phyloP scores from a whole-genome alignment of 2,113 vertebrate genomes.

The Paedocypris sp. region DNA sequence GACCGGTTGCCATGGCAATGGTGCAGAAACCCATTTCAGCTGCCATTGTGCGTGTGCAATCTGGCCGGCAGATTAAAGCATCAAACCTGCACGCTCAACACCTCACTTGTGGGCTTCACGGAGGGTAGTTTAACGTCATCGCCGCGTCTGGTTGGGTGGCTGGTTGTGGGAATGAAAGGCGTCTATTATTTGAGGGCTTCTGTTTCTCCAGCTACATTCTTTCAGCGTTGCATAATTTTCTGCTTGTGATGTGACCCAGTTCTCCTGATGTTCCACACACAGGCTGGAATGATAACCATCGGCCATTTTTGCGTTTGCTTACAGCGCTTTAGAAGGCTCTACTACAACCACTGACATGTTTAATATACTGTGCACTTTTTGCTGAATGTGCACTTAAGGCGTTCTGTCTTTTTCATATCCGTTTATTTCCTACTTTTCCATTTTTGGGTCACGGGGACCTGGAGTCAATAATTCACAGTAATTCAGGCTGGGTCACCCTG shows the following conservation, averaged over 20 bases:
- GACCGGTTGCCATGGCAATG: constrained; percentile 50
- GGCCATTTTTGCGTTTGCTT: neutral
- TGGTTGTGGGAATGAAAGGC: neutral
- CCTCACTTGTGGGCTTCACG: too few species aligned
- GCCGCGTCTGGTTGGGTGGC: neutral
- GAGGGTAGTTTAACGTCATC: neutral
- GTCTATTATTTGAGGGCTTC: constrained; percentile 12
- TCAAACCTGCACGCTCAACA: neutral
- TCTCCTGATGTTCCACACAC: constrained; percentile 9
- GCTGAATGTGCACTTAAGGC: too few species aligned
- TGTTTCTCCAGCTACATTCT: constrained; percentile 27
- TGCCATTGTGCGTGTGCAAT: constrained; percentile 32
- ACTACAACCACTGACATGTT: too few species aligned
- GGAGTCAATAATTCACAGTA: too few species aligned
- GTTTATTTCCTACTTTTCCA: too few species aligned
- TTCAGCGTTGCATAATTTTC: constrained; percentile 35
- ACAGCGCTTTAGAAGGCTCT: too few species aligned
- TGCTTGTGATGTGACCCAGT: constrained; percentile 32
- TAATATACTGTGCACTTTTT: too few species aligned
- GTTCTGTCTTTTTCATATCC: too few species aligned
- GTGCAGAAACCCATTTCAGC: constrained; percentile 50
- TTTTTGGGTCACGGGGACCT: too few species aligned
- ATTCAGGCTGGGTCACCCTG: too few species aligned
- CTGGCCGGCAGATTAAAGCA: constrained; percentile 28
- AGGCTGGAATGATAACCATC: neutral